Evolutionary conservation across 1,140 invertebrate genomes (phyloP).

Genomic region (Drosophila setifemur): DNA sequence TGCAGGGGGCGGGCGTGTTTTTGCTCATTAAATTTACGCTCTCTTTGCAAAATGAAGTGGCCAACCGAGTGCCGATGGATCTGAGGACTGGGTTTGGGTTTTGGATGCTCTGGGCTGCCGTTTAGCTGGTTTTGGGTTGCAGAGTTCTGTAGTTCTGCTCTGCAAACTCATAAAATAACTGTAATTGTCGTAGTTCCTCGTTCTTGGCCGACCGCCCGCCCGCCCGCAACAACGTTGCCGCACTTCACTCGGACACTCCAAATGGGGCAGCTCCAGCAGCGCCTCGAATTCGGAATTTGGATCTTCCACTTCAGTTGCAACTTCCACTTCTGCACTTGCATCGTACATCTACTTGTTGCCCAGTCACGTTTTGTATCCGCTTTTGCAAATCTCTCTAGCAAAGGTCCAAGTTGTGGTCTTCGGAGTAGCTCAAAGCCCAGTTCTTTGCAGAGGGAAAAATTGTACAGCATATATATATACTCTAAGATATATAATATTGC

Average conservation of each 20-base stretch:
- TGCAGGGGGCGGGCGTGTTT: conserved; percentile 18
- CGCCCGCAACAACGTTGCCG: conserved; percentile 48
- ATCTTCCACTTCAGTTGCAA: no score
- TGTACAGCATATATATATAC: no score
- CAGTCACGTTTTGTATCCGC: conserved; percentile 38
- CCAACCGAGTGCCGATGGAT: conserved; percentile 19
- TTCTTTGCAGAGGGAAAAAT: not conserved
- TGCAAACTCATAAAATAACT: conserved; percentile 79
- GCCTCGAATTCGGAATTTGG: conserved; percentile 18
- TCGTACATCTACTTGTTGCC: conserved; percentile 48
- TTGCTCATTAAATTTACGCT: conserved; percentile 79
- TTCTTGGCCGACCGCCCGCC: not conserved
- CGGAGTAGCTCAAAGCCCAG: not conserved
- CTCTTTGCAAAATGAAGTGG: conserved; percentile 77
- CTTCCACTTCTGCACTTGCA: no score
- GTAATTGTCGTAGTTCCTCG: conserved; percentile 70
- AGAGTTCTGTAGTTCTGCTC: no score
- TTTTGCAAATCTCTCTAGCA: conserved; percentile 48
- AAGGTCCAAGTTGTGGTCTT: no score
- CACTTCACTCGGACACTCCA: conserved; percentile 60
- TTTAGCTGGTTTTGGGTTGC: conserved; percentile 54
- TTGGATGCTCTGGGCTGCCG: not conserved
- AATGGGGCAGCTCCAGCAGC: conserved; percentile 11
- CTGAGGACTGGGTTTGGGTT: not conserved
- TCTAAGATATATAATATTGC: no score